Evolutionary conservation across 1,140 invertebrate species (phyloP).

Genomic region (Drosophila triauraria): DNA sequence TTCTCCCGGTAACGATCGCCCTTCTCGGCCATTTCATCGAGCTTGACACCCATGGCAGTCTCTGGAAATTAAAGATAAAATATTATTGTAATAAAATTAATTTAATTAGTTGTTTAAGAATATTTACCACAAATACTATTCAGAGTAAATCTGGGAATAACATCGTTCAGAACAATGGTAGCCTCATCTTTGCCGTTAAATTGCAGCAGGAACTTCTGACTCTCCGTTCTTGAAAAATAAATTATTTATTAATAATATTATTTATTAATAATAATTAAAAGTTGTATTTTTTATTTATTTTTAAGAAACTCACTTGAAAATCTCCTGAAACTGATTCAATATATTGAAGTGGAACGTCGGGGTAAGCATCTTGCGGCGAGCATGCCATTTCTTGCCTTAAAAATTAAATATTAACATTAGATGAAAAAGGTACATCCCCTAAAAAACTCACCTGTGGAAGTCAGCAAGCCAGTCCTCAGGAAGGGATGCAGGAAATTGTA

Average conservation of each 20-base stretch:
- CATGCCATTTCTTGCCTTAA: constrained; percentile 89
- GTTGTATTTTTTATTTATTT: accelerated
- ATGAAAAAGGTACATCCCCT: neutral
- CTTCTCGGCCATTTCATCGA: constrained; percentile 71
- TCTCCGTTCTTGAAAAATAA: constrained; percentile 75
- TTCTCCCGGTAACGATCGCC: constrained; percentile 72
- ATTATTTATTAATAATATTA: too few species aligned
- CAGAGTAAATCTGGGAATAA: constrained; percentile 89
- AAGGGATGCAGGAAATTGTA: constrained; percentile 88
- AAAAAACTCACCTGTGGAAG: constrained; percentile 86
- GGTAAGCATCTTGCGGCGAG: constrained; percentile 92
- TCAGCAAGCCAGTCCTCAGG: constrained; percentile 88
- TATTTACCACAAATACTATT: constrained; percentile 90
- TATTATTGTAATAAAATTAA: neutral
- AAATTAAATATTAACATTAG: neutral
- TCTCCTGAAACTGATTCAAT: constrained; percentile 90
- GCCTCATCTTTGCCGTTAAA: constrained; percentile 42
- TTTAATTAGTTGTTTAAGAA: neutral
- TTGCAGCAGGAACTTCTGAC: constrained; percentile 72
- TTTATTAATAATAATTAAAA: too few species aligned
- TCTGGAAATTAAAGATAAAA: constrained; percentile 85
- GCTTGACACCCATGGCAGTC: constrained; percentile 91
- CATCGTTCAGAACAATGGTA: constrained; percentile 46
- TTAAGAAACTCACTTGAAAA: constrained; percentile 87
- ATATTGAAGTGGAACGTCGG: constrained; percentile 96